A percentile compares a stretch with the other conserved stretches of the same genome.
phyloP scores from a whole-genome alignment of 1,140 invertebrate species.

The Drosophila tani region DNA sequence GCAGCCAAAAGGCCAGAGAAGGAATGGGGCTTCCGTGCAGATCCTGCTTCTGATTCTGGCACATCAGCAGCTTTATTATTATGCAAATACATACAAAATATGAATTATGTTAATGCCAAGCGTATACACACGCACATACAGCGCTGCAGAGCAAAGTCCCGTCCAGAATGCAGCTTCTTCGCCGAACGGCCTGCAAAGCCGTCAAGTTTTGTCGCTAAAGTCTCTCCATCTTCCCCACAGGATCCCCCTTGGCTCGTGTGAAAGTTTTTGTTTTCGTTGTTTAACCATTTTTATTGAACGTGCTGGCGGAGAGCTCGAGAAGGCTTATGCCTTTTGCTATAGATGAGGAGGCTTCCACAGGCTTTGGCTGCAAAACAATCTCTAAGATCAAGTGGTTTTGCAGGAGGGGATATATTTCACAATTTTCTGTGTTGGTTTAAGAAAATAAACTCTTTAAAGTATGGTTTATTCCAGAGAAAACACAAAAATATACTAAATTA shows the following conservation, averaged over 20 bases:
- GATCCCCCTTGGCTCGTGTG: constrained; percentile 20
- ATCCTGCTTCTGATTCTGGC: constrained; percentile 61
- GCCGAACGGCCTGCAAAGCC: constrained; percentile 59
- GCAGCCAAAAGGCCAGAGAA: constrained; percentile 64
- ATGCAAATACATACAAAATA: constrained; percentile 79
- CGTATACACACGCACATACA: constrained; percentile 50
- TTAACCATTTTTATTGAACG: constrained; percentile 45
- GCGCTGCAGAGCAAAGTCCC: neutral
- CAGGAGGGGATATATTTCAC: neutral
- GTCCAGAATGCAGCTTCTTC: constrained; percentile 34
- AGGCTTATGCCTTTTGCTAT: constrained; percentile 35
- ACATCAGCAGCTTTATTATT: constrained; percentile 79
- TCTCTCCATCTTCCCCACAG: constrained; percentile 9
- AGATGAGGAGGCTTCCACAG: constrained; percentile 27
- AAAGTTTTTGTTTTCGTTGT: constrained; percentile 42
- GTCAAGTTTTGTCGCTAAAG: constrained; percentile 39
- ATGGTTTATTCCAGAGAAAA: neutral
- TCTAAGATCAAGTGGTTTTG: constrained; percentile 29
- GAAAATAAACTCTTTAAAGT: constrained; percentile 1
- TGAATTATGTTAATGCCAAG: constrained; percentile 77
- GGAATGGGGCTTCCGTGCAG: constrained; percentile 39
- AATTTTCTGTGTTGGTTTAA: neutral
- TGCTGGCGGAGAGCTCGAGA: constrained; percentile 15
- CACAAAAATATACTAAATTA: no score
- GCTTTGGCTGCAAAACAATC: constrained; percentile 32